A percentile compares a stretch with the other conserved stretches of the same genome.
Evolutionary conservation across 2,797 vertebrate species (phyloP).

Genomic region (Epinephelus coioides): DNA sequence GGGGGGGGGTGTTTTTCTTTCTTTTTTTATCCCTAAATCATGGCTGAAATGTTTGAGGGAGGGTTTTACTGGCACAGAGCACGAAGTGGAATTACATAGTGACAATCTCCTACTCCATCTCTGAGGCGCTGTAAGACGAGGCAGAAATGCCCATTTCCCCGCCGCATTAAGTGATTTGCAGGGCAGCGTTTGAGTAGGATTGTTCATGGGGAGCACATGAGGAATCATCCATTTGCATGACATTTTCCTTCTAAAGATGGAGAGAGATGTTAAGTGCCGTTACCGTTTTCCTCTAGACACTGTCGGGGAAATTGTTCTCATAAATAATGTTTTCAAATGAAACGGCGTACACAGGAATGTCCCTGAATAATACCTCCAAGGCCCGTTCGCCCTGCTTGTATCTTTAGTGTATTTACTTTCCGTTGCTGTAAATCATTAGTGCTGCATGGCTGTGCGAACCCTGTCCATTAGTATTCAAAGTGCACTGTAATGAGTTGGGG

Average conservation of each 20-base stretch:
- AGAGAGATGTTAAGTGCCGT: conserved; percentile 61
- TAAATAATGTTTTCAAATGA: conserved; percentile 69
- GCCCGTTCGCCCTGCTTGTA: conserved; percentile 43
- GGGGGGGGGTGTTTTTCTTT: conserved; percentile 26
- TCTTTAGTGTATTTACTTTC: conserved; percentile 62
- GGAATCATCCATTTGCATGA: conserved; percentile 74
- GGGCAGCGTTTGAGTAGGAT: conserved; percentile 68
- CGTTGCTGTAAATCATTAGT: conserved; percentile 62
- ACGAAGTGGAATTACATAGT: conserved; percentile 79
- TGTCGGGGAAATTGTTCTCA: conserved; percentile 61
- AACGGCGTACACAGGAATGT: conserved; percentile 34
- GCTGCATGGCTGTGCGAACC: conserved; percentile 35
- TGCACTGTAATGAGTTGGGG: conserved; percentile 51
- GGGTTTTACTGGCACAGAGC: conserved; percentile 67
- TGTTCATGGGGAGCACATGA: conserved; percentile 61
- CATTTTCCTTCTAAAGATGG: conserved; percentile 62
- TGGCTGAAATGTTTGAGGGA: conserved; percentile 71
- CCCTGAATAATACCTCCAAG: conserved; percentile 48
- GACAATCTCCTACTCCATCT: conserved; percentile 79
- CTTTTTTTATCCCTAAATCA: conserved; percentile 71
- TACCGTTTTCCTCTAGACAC: conserved; percentile 51
- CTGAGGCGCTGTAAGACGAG: conserved; percentile 60
- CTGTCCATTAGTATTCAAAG: conserved; percentile 69
- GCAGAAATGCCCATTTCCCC: conserved; percentile 73
- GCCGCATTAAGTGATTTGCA: conserved; percentile 78